These are phyloP conservation scores for Sceloporus tristichus DNA, from an alignment of 2,113 vertebrate genomes.

Conservation along the genomic window DNA sequence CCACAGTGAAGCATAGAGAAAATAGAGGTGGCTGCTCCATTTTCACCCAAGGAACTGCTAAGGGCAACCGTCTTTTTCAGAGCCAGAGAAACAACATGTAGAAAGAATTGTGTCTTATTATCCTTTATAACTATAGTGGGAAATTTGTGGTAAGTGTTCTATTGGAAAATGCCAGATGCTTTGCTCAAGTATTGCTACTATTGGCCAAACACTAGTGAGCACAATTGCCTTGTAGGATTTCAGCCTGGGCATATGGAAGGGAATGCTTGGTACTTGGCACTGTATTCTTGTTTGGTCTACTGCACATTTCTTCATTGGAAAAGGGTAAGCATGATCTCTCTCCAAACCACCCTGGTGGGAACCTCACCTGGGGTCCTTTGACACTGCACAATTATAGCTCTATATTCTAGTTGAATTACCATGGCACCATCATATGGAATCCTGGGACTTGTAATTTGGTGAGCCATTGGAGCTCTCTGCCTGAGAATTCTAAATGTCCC, in stretches of 20 bases:
- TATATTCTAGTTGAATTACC: too few species aligned
- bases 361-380: too few species aligned
- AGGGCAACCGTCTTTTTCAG: background rate
- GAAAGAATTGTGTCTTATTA: background rate
- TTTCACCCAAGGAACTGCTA: background rate
- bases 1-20: slow-evolving; percentile 4
- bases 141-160: background rate
- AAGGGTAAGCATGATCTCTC: too few species aligned
- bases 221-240: background rate
- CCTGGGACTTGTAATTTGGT: too few species aligned
- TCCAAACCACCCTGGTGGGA: too few species aligned
- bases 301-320: too few species aligned
- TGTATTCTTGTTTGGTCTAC: too few species aligned
- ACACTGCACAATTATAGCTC: too few species aligned
- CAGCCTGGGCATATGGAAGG: background rate
- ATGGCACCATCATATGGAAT: too few species aligned
- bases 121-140: background rate
- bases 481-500: too few species aligned
- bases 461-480: too few species aligned
- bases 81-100: background rate
- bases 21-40: too few species aligned
- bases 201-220: background rate
- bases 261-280: background rate
- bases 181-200: background rate
- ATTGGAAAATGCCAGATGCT: background rate